Evolutionary conservation across 2,797 vertebrate species (phyloP).

Genomic region (Chaenodraco wilsoni): DNA sequence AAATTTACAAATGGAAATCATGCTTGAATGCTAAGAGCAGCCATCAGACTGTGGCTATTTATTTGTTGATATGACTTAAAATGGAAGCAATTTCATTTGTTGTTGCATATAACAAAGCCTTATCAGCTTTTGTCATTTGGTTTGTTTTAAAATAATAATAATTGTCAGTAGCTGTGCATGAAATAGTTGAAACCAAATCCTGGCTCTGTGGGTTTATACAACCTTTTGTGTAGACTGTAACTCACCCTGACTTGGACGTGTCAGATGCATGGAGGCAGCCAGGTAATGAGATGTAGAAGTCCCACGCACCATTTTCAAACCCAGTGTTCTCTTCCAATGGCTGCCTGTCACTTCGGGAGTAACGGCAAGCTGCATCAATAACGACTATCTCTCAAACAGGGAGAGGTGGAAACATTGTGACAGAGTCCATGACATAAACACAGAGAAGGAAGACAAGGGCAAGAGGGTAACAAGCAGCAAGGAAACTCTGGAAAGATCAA

Average conservation of each 20-base stretch:
- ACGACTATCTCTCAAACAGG: conserved; percentile 34
- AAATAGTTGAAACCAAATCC: background rate
- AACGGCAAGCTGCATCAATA: conserved; percentile 43
- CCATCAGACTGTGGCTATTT: conserved; percentile 36
- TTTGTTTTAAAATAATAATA: conserved; percentile 37
- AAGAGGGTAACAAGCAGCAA: conserved; percentile 43
- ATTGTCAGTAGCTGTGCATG: background rate
- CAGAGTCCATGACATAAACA: conserved; percentile 41
- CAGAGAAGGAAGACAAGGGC: conserved; percentile 34
- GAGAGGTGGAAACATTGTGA: conserved; percentile 24
- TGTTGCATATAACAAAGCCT: conserved; percentile 18
- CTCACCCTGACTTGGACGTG: conserved; percentile 41
- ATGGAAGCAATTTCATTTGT: conserved; percentile 34
- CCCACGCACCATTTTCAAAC: conserved; percentile 56
- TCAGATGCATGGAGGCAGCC: conserved; percentile 39
- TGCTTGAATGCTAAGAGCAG: conserved; percentile 48
- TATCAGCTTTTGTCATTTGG: conserved; percentile 27
- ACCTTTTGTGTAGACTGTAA: conserved; percentile 28
- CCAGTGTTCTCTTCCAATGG: conserved; percentile 47
- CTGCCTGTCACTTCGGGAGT: conserved; percentile 59
- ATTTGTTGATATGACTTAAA: conserved; percentile 38
- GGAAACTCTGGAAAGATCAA: conserved; percentile 13
- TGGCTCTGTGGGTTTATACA: conserved; percentile 17
- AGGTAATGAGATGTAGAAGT: conserved; percentile 63
- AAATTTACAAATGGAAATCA: conserved; percentile 70